Evolutionary conservation across 2,113 vertebrate genomes (phyloP), one percentile per base, ranked within the genome.

Genomic region (Ciconia boyciana): DNA sequence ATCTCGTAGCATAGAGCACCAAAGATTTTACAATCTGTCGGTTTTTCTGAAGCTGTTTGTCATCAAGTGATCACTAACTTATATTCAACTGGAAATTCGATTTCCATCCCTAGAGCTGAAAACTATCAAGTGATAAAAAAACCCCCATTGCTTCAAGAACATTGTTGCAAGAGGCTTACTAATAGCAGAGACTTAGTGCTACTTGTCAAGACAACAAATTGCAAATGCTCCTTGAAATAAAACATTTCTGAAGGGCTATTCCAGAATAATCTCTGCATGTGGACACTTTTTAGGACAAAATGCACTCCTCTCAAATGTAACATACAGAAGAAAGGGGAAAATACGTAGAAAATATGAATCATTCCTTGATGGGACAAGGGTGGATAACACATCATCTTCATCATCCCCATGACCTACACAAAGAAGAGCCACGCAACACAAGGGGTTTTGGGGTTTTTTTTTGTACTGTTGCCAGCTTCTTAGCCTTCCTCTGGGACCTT

Each of bases 91-190:
- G 75, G 58, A 95, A 94, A 85, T 54, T 34, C 44, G 48, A 16
- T 91, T 90, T 94, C 69, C 66, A 86, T 34, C 52, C 65, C 29
- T 29, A 41, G 21, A 52, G 24, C 51, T 75, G 69, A 89, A 90
- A 51, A 20, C 16, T 57, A 62, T 10, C 20, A 62, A 32, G 65
- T 29, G 69, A 70, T 66, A 54, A 46, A 90, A 71, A 72, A 77
- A 2, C 0, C 29, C 10, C 28, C 39, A 9, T 3, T 29, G 44
- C 6, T 57, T 85, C 48, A 74, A 66, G 34, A 74, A 32, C 34
- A 36, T 5, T 5, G 0, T 18, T 0, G 0, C 24, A 34, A 80
- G 44, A 1, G 11, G 48, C 8, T 39, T 34, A 31, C 13, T 34
- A 58, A 70, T 2, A 64, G 51, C 55, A 78, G 48, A 87, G 28